Evolutionary conservation across 2,888 invertebrate genomes (phyloP).

Genomic region (Steinernema scapterisci): DNA sequence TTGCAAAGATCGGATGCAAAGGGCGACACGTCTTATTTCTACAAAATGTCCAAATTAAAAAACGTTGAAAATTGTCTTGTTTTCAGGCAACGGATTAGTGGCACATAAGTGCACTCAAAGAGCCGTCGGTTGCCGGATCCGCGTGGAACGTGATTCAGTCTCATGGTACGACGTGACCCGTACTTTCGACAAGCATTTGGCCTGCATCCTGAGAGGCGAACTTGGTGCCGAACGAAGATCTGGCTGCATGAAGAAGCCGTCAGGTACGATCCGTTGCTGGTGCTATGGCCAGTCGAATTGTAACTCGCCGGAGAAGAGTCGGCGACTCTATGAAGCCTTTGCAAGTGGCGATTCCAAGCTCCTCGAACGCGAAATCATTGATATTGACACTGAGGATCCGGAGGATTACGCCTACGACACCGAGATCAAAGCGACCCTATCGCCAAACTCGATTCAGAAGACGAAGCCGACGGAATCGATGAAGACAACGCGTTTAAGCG

Average conservation of each 20-base stretch:
- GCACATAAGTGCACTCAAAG: constrained; percentile 45
- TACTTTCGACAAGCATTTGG: constrained; percentile 53
- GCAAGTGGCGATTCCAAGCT: constrained; percentile 37
- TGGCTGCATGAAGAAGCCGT: constrained; percentile 45
- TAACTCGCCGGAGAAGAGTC: constrained; percentile 47
- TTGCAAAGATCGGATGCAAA: too few relatives aligned
- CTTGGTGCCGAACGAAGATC: constrained; percentile 42
- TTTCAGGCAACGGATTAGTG: constrained; percentile 48
- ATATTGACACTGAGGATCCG: constrained; percentile 44
- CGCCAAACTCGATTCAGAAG: not conserved
- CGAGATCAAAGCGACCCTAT: not conserved
- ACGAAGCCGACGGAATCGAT: not conserved
- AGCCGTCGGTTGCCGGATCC: constrained; percentile 49
- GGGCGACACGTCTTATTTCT: too few relatives aligned
- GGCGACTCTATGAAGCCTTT: constrained; percentile 49
- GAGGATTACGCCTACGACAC: not conserved
- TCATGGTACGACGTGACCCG: constrained; percentile 49
- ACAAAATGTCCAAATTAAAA: too few relatives aligned
- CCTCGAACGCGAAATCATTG: constrained; percentile 36
- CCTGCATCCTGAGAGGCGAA: constrained; percentile 48
- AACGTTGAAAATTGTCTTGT: not conserved
- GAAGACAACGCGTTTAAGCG: not conserved
- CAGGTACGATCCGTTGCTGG: constrained; percentile 50
- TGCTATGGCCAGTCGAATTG: constrained; percentile 51
- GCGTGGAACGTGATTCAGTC: constrained; percentile 43